These are phyloP conservation scores for Drosophila anomalipes DNA, from an alignment of 2,888 invertebrate genomes.

Conservation along the genomic window DNA sequence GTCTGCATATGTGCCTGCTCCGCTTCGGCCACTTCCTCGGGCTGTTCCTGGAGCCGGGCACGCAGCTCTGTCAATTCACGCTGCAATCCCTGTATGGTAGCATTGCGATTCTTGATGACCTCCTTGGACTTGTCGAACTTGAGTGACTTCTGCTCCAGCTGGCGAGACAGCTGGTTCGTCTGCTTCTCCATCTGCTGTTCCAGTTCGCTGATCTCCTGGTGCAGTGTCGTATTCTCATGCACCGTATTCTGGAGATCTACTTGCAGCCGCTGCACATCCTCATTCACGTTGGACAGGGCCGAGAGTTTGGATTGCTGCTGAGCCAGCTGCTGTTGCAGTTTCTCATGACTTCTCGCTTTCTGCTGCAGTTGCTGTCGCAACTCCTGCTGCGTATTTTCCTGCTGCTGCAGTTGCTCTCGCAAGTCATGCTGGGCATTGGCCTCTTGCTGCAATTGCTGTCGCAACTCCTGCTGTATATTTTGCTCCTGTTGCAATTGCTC, in stretches of 20 bases:
- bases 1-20: slow-evolving; percentile 29
- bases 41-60: slow-evolving; percentile 61
- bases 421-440: background rate
- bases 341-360: no score
- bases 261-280: slow-evolving; percentile 45
- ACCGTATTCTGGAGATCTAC: slow-evolving; percentile 55
- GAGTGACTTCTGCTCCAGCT: slow-evolving; percentile 86
- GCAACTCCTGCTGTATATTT: background rate
- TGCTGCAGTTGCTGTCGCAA: background rate
- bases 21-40: slow-evolving; percentile 62
- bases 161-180: slow-evolving; percentile 85
- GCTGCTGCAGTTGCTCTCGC: slow-evolving; percentile 21
- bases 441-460: background rate
- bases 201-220: slow-evolving; percentile 41
- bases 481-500: background rate
- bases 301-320: slow-evolving; percentile 31
- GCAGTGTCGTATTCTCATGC: slow-evolving; percentile 42
- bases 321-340: slow-evolving; percentile 22
- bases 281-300: slow-evolving; percentile 19
- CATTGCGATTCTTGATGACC: slow-evolving; percentile 87
- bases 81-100: slow-evolving; percentile 86
- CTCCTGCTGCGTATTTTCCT: background rate
- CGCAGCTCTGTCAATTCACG: slow-evolving; percentile 72
- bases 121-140: slow-evolving; percentile 86
- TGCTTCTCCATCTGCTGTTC: slow-evolving; percentile 23